Percentiles rank a stretch among this genome's conserved stretches.
phyloP scores from a whole-genome alignment of 2,888 invertebrate genomes.

The Cyrtodaria siliqua region DNA sequence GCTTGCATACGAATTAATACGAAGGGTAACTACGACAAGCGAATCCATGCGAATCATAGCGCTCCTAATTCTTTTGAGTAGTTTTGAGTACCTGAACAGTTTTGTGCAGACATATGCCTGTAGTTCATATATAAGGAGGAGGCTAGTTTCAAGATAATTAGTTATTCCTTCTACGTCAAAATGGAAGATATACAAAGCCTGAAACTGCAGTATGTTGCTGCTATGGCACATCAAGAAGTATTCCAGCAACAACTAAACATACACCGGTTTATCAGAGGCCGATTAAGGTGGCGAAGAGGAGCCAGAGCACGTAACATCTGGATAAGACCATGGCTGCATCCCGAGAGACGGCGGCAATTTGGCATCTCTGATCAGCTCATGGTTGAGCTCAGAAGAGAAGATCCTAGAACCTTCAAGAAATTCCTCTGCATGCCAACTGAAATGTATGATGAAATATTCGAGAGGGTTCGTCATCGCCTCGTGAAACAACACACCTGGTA shows the following conservation, averaged over 20 bases:
- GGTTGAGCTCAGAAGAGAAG: slow-evolving; percentile 54
- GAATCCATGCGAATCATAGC: slow-evolving; percentile 27
- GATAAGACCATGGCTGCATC: slow-evolving; percentile 50
- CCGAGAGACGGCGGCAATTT: slow-evolving; percentile 36
- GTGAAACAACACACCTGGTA: slow-evolving; percentile 15
- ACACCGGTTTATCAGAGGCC: slow-evolving; percentile 33
- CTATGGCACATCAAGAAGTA: slow-evolving; percentile 35
- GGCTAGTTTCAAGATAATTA: slow-evolving; percentile 28
- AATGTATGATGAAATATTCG: slow-evolving; percentile 54
- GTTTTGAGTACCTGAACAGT: slow-evolving; percentile 27
- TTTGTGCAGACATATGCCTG: slow-evolving; percentile 9
- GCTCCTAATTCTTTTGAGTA: neutral
- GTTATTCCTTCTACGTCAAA: slow-evolving; percentile 41
- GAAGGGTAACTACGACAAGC: slow-evolving; percentile 26
- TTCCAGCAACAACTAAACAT: slow-evolving; percentile 34
- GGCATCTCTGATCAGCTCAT: slow-evolving; percentile 45
- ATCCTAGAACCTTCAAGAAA: slow-evolving; percentile 43
- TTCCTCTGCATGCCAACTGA: slow-evolving; percentile 53
- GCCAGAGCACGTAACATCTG: slow-evolving; percentile 43
- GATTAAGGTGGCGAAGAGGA: slow-evolving; percentile 37
- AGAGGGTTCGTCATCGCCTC: slow-evolving; percentile 31
- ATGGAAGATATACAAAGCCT: slow-evolving; percentile 40
- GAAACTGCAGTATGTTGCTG: slow-evolving; percentile 38
- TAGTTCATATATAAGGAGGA: slow-evolving; percentile 18
- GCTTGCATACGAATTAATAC: slow-evolving; percentile 33